These are phyloP conservation scores for Rhinopithecus roxellana DNA, from an alignment of 2,113 vertebrate species.

Conservation along the genomic window DNA sequence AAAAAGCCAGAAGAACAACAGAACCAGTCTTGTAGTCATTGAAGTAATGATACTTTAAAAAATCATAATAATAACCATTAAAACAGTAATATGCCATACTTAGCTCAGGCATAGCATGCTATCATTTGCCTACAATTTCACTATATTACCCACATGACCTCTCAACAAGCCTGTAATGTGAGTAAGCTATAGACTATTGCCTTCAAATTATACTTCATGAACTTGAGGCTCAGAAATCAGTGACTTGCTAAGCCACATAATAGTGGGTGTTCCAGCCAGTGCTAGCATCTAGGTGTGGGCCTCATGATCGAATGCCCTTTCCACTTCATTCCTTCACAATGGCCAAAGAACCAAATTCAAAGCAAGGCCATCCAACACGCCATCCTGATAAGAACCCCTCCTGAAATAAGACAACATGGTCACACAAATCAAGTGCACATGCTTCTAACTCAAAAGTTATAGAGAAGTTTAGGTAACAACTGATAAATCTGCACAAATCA, in stretches of 20 bases:
- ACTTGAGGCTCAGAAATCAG: not conserved
- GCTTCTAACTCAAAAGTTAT: not conserved
- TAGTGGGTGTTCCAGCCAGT: too few relatives aligned
- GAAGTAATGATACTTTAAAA: not conserved
- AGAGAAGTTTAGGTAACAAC: not conserved
- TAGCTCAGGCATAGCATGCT: not conserved
- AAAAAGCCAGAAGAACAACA: not conserved
- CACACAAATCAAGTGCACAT: not conserved
- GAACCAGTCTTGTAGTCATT: not conserved
- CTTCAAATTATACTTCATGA: not conserved
- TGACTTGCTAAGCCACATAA: not conserved
- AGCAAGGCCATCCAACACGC: not conserved
- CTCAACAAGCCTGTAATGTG: not conserved
- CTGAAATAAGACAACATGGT: not conserved
- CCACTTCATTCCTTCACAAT: not conserved
- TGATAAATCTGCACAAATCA: not conserved
- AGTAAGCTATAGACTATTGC: not conserved
- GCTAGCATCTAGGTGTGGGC: not conserved
- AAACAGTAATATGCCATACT: not conserved
- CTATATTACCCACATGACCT: not conserved
- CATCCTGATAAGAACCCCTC: not conserved
- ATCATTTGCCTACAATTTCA: not conserved
- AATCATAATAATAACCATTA: not conserved
- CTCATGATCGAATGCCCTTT: not conserved
- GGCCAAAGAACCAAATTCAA: not conserved